Evolutionary conservation across 2,113 vertebrate genomes (phyloP).

Genomic region (Climacteris rufus): DNA sequence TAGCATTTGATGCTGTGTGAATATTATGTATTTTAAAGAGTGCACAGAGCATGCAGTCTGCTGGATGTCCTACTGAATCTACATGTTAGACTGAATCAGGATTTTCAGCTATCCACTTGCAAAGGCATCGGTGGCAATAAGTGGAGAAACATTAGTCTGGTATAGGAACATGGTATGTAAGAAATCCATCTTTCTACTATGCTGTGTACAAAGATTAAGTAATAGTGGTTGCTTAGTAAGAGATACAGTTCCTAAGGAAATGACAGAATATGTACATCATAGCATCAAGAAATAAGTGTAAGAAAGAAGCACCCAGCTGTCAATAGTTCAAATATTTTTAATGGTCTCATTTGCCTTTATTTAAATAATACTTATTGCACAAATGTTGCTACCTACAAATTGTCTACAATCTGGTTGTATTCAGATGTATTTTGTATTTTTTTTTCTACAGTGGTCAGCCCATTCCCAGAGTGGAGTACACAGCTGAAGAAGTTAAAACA

Average conservation of each 20-base stretch:
- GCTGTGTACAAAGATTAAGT: neutral
- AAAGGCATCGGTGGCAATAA: neutral
- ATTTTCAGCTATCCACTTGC: neutral
- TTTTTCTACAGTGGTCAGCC: conserved; percentile 82
- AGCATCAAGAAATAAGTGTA: neutral
- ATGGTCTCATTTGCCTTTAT: neutral
- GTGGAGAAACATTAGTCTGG: neutral
- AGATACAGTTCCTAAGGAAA: neutral
- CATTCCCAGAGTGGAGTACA: conserved; percentile 91
- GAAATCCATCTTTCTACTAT: neutral
- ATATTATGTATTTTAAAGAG: neutral
- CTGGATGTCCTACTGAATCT: neutral
- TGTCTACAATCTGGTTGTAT: neutral
- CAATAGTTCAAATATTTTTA: neutral
- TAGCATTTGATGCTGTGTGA: neutral
- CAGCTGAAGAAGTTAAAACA: conserved; percentile 87
- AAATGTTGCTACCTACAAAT: neutral
- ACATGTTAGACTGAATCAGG: neutral
- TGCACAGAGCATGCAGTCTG: neutral
- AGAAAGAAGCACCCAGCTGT: neutral
- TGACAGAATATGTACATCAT: neutral
- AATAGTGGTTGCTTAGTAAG: neutral
- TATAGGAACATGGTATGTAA: neutral
- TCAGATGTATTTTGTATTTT: neutral
- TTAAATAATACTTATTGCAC: neutral